Evolutionary conservation across 2,888 invertebrate species (phyloP), one percentile per base, ranked within the genome.

Genomic region (Lobophora halterata): DNA sequence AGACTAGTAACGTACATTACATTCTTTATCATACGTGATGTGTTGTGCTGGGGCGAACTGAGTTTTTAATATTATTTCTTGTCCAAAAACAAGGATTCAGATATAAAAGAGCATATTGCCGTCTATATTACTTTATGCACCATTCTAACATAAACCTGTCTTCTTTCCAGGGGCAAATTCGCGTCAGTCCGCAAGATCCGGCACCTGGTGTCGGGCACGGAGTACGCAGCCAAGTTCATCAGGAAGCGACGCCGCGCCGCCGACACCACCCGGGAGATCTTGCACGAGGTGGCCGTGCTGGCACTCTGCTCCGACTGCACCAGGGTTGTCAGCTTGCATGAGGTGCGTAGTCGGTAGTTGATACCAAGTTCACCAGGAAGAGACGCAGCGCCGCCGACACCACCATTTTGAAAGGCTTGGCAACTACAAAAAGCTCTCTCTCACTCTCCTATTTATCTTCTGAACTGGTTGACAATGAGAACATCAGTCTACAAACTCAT

Each of bases 141-240:
- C 17, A 7, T 7, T 4, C 12, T 36, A 18, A 39, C 14, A 4
- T 8, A 11, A 11, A 1, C 5, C 20, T 42, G 20, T 27, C 44
- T 34, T 47, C 26, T 54, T 90, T 92, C n/a, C 93, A 98, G 98
- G 80, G 98, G 98, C 34, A 98, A 98, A 88, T 98, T 97, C 80
- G 98, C 98, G 28, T 95, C 97, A 53, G 98, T 98, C 53, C 93
- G 95, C 71, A 93, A 96, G 79, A 96, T 97, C 71, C 91, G 94
- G 16, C 95, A 97, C 88, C 92, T 93, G 78, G 91, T 93, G 60
- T 94, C 94, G 34, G 95, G 95, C 43, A 91, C 93, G 67, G 94
- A 95, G 72, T 97, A 95, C 85, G 98, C 98, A n/a, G 98, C 98
- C 50, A 98, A 98, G 89, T 97, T 96, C 82, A 93, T 97, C 57